Base-by-base conservation (phyloP, 1,140 invertebrate genomes). In the Drosophila sproati region DNA sequence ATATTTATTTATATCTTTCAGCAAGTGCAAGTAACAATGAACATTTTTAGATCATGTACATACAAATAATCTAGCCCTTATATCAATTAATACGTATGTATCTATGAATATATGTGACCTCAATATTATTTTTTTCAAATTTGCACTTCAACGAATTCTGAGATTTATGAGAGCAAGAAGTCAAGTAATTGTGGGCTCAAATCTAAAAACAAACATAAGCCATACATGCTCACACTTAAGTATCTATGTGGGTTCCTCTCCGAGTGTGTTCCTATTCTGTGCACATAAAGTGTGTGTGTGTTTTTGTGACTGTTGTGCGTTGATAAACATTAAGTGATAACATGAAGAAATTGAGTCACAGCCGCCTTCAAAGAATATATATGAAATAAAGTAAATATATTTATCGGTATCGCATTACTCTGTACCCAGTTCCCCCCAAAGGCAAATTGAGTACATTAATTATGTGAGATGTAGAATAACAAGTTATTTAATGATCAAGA, bases 301-400 rank as follows among this genome's bases (percentile, higher is more conserved):
- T 41, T 20, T 47, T n/a, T 47, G 48, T 41, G 10, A 48, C 50
- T 43, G 12, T 68, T 57, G 48, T 54, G 47, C 68, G 60, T 59
- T 75, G 73, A 75, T 75, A 75, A 75, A 71, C 60, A 72, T 48
- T 47, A n/a, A 52, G 59, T 75, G 73, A 75, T 75, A 75, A 75
- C 52, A 47, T 5, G 39, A 60, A 75, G 73, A 71, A 71, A 64
- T 75, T 75, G 73, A 75, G 47, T 75, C 72, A 74, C 35, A 62
- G 51, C 54, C 47, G 56, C 51, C 52, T 70, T 64, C 52, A 35
- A 12, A 43, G 68, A 34, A 60, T 5, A 50, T n/a, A n/a, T n/a
- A n/a, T 43, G 39, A n/a, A n/a, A 71, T 57, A 20, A 63, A 54
- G 34, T 63, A 71, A 71, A 64, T 54, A 72, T 12, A 39, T 56